Base-by-base conservation (phyloP, 2,888 invertebrate species). In the Ectemnius cavifrons region DNA sequence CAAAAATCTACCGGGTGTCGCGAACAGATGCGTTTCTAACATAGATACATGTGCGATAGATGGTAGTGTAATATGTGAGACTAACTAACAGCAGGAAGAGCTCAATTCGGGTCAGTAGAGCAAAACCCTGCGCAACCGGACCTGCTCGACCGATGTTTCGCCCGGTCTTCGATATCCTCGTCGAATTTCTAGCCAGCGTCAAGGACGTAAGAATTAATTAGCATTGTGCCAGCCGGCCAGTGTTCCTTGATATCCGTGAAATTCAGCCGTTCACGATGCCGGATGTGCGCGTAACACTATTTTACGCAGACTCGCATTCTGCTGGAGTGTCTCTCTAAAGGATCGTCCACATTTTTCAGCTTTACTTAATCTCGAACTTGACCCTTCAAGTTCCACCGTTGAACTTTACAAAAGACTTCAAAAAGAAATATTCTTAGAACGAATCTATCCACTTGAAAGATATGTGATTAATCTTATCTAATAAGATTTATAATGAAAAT, bases 71-170 rank as follows among this genome's bases (percentile, higher is more conserved):
- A 69, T 67, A 67, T 62, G 67, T 59, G 68, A 6, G 5, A 61
- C 62, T 20, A 61, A 67, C 70, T 76, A 56, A 59, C 60, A 79
- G 70, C 78, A 78, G 79, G 79, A 79, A 79, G 64, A 68, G 5
- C 58, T 75, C 68, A 79, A 79, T 79, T 79, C 75, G 78, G 79
- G 79, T 79, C 75, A 75, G 68, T 78, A 67, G 75, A 75, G 73
- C 75, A 79, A 78, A 79, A 75, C 69, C 63, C 75, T 37, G 37
- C 73, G 78, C 68, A 68, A 72, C 65, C 71, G 71, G 62, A 63
- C 65, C 77, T 71, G 59, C 14, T n/a, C 63, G 60, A 57, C 52
- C 58, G 56, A 52, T 65, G 27, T 16, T 49, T 65, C 45, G 69
- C 68, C 62, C 49, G 61, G 45, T 60, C 37, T 23, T 70, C 65